Conservation (phyloP, 2,888 invertebrate species). For the Poecilus cupreus region DNA sequence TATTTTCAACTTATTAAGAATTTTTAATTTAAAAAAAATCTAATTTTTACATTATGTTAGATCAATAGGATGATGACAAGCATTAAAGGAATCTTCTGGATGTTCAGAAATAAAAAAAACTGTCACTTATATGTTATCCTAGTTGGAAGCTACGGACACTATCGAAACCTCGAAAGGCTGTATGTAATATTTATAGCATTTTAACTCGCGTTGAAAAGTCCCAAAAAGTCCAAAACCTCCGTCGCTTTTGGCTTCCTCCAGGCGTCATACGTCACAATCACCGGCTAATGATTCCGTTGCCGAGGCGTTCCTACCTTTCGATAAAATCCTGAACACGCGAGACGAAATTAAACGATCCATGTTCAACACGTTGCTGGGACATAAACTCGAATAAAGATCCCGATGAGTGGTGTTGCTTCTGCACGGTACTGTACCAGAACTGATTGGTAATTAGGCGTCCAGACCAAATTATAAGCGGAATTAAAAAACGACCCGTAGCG, state of each 20-base stretch:
- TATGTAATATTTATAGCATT: background rate
- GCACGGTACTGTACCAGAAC: constrained; percentile 53
- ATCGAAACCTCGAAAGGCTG: too few species aligned
- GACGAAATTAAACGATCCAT: constrained; percentile 31
- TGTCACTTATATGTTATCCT: too few species aligned
- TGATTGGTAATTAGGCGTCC: constrained; percentile 55
- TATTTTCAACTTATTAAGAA: too few species aligned
- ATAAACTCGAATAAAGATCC: background rate
- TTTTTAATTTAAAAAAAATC: too few species aligned
- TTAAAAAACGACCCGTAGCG: constrained; percentile 42
- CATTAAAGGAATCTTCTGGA: too few species aligned
- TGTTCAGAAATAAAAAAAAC: too few species aligned
- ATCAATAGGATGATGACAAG: too few species aligned
- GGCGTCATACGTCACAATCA: constrained; percentile 36
- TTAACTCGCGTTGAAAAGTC: background rate
- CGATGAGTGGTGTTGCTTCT: background rate
- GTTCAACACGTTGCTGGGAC: constrained; percentile 14
- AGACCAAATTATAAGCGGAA: constrained; percentile 47
- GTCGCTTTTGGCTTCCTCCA: background rate
- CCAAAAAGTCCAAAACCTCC: background rate
- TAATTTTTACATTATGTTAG: too few species aligned
- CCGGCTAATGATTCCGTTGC: constrained; percentile 39
- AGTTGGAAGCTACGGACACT: too few species aligned
- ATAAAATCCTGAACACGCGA: constrained; percentile 39
- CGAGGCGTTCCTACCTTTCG: background rate